A percentile compares a stretch with the other conserved stretches of the same genome.
phyloP scores from a whole-genome alignment of 2,888 invertebrate species.

The Phaedon cochleariae region DNA sequence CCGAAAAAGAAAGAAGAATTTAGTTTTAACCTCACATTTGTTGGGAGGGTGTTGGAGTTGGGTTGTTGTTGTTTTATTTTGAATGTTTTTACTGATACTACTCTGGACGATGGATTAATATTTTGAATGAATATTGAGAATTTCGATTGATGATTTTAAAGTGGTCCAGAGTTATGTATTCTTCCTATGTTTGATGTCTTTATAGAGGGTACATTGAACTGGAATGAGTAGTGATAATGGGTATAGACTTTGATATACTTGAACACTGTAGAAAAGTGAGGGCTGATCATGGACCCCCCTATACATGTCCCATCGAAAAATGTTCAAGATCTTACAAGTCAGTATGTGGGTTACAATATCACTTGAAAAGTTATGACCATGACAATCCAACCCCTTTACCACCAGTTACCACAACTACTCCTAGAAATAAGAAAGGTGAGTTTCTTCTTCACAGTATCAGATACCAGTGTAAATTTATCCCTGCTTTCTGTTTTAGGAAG shows the following conservation, averaged over 20 bases:
- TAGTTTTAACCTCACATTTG: too few species aligned
- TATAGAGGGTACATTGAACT: too few species aligned
- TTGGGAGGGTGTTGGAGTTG: too few species aligned
- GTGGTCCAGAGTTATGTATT: too few species aligned
- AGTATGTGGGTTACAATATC: slow-evolving; percentile 85
- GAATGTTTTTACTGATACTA: too few species aligned
- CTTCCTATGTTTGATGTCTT: too few species aligned
- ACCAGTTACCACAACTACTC: slow-evolving; percentile 66
- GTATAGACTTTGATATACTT: slow-evolving; percentile 85
- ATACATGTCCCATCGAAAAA: slow-evolving; percentile 84
- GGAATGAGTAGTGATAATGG: slow-evolving; percentile 66
- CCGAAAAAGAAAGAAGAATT: too few species aligned
- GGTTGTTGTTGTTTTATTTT: too few species aligned
- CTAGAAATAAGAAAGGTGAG: slow-evolving; percentile 70
- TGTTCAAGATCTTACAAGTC: slow-evolving; percentile 89
- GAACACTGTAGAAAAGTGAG: slow-evolving; percentile 85
- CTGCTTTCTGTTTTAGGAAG: slow-evolving; percentile 32
- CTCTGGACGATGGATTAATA: too few species aligned
- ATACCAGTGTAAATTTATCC: neutral
- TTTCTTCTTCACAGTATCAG: neutral
- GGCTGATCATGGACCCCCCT: slow-evolving; percentile 83
- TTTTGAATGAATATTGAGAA: too few species aligned
- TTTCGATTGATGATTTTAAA: too few species aligned
- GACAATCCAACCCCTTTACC: slow-evolving; percentile 76
- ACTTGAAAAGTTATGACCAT: slow-evolving; percentile 86